Evolutionary conservation across 2,888 invertebrate species (phyloP).

Genomic region (Pomacea canaliculata): DNA sequence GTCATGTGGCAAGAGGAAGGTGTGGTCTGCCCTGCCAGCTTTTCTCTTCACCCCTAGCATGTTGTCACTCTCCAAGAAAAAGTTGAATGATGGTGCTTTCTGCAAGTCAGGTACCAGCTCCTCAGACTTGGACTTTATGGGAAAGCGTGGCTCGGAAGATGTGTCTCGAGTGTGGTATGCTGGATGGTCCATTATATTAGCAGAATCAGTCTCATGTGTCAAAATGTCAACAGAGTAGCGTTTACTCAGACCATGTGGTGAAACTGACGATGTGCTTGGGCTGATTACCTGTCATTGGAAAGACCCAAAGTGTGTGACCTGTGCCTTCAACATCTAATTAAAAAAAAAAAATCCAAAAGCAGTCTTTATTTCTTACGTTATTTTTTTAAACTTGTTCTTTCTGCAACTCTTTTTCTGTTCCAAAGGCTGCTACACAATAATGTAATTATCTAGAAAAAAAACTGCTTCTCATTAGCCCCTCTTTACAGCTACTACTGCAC

Average conservation of each 20-base stretch:
- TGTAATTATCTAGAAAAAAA: too few species aligned
- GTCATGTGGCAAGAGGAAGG: constrained; percentile 14
- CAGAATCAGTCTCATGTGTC: constrained; percentile 36
- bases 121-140: constrained; percentile 16
- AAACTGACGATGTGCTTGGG: constrained; percentile 14
- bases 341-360: too few species aligned
- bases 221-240: constrained; percentile 59
- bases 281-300: constrained; percentile 21
- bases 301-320: too few species aligned
- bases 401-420: too few species aligned
- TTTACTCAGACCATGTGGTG: constrained; percentile 49
- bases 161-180: constrained; percentile 47
- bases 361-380: too few species aligned
- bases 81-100: constrained; percentile 17
- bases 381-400: too few species aligned
- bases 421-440: too few species aligned
- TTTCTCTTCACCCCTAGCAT: constrained; percentile 1
- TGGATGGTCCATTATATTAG: constrained; percentile 34
- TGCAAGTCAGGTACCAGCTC: constrained; percentile 1
- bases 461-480: too few species aligned
- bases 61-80: constrained; percentile 13
- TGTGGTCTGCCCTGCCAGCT: background rate
- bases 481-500: too few species aligned
- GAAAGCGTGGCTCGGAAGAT: constrained; percentile 62
- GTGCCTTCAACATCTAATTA: too few species aligned